Conservation (phyloP, 2,113 vertebrate genomes). For the Prunella fulvescens region DNA sequence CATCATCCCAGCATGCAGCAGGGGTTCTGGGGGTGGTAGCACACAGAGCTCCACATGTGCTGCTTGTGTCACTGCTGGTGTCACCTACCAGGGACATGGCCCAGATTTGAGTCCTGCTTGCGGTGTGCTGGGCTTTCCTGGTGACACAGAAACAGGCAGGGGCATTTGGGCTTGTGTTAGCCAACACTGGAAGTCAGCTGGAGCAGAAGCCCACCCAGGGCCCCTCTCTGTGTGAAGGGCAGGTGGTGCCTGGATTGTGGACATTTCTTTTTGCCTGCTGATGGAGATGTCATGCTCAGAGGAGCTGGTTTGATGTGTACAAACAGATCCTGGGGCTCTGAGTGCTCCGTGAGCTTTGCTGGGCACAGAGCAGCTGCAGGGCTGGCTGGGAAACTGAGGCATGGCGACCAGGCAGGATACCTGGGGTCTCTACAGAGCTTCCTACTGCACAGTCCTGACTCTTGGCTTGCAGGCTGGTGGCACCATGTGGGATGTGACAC, state of each 20-base stretch:
- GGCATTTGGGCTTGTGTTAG: background rate
- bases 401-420: accelerated
- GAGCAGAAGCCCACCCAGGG: background rate
- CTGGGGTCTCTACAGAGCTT: background rate
- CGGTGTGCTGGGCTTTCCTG: background rate
- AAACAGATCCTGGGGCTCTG: background rate
- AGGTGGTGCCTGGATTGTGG: no score
- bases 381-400: background rate
- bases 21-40: background rate
- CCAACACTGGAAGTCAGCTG: accelerated
- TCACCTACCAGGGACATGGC: background rate
- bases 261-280: accelerated
- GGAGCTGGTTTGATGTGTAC: background rate
- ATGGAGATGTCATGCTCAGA: accelerated
- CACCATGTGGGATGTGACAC: accelerated
- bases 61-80: background rate
- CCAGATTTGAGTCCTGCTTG: background rate
- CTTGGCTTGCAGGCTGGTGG: background rate
- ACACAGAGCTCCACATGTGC: background rate
- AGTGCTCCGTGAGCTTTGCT: background rate
- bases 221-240: background rate
- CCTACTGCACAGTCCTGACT: background rate
- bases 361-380: background rate
- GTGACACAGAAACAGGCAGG: background rate
- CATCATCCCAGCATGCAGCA: accelerated